Evolutionary conservation across 2,113 vertebrate species (phyloP), one percentile per base, ranked within the genome.

Genomic region (Thryonomys swinderianus): DNA sequence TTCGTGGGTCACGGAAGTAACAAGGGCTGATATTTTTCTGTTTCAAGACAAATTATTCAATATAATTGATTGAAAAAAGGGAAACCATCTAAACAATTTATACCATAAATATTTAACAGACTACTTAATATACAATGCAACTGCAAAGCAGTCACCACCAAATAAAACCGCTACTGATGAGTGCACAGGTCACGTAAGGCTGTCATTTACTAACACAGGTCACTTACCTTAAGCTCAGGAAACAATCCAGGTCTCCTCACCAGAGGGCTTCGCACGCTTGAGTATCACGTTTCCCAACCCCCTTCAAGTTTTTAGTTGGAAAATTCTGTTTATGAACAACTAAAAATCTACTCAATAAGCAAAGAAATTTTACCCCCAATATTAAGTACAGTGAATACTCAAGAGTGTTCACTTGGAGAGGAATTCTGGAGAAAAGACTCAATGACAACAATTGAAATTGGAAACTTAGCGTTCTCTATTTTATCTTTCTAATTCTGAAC

Each of bases 331-430:
- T 69, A 92, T 67, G 17, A 93, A 92, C 42, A 96, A 85, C 87
- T 97, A 84, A 84, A 96, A 91, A 81, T 96, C 80, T 96, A 96
- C 88, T 96, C 81, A 71, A 32, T 59, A 64, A 96, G 91, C 84
- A 96, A 96, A 98, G 96, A 96, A 89, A 96, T 95, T 88, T 96
- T 57, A 96, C 11, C 86, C 94, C 71, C 81, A 92, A 88, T 85
- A 94, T 48, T 69, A 97, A 82, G 59, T 84, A 95, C 51, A 96
- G 78, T 84, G 97, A 98, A 97, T 92, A 97, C 98, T 97, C 97
- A 97, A 94, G 96, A 94, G 96, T 25, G 95, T 74, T 96, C 91
- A 87, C 94, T 94, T 98, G 96, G 96, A 98, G 97, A 98, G 97
- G 97, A 95, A 81, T 97, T 97, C 96, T 85, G 69, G 90, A 97